These are phyloP conservation scores for Yponomeuta plumbellus DNA, from an alignment of 2,888 invertebrate species.

Conservation along the genomic window DNA sequence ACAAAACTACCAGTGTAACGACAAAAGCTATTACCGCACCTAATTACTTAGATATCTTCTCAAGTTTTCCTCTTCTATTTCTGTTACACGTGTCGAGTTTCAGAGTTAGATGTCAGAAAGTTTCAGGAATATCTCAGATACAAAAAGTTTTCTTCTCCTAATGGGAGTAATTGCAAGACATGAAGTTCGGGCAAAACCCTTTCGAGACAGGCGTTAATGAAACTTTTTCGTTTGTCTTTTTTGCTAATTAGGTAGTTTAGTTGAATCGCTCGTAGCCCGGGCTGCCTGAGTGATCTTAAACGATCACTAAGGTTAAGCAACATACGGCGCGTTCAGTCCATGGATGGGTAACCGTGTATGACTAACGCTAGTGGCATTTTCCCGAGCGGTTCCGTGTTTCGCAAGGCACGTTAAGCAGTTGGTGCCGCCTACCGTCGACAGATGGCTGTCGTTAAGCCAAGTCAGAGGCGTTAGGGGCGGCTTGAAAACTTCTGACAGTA, in stretches of 20 bases:
- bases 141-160: neutral
- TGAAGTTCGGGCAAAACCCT: neutral
- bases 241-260: constrained; percentile 16
- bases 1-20: neutral
- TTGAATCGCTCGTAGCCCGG: too few relatives aligned
- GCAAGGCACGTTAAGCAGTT: too few relatives aligned
- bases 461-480: too few relatives aligned
- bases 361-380: too few relatives aligned
- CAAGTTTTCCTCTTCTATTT: neutral
- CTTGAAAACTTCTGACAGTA: too few relatives aligned
- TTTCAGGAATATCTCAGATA: neutral
- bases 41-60: neutral
- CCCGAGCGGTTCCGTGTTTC: too few relatives aligned
- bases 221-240: constrained; percentile 14
- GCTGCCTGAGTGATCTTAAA: too few relatives aligned
- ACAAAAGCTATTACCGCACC: neutral
- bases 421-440: too few relatives aligned
- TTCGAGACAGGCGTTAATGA: constrained; percentile 12
- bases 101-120: neutral
- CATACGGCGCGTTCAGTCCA: too few relatives aligned
- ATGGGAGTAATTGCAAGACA: neutral
- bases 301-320: too few relatives aligned
- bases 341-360: too few relatives aligned
- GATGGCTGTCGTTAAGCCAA: too few relatives aligned
- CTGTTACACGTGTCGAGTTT: neutral